These are phyloP conservation scores for Sacculina carcini DNA, from an alignment of 2,888 invertebrate genomes.

Conservation along the genomic window DNA sequence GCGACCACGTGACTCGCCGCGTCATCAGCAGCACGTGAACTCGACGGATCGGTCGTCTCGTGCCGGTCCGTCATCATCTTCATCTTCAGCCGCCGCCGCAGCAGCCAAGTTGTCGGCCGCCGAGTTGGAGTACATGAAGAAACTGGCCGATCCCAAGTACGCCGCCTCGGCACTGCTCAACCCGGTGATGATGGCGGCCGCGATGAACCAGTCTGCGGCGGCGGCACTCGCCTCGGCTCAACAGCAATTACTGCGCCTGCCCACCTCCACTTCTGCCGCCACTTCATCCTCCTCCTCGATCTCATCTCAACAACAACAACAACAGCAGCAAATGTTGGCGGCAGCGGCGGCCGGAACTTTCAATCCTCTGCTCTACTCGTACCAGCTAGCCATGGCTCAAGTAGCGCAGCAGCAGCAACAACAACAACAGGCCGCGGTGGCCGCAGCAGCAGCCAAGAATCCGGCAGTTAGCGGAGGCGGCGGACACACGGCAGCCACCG, in stretches of 20 bases:
- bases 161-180: conserved; percentile 23
- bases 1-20: conserved; percentile 17
- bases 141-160: background rate
- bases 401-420: conserved; percentile 21
- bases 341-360: conserved; percentile 34
- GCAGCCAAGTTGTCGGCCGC: conserved; percentile 14
- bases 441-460: conserved; percentile 14
- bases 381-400: conserved; percentile 41
- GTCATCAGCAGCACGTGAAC: too few species aligned
- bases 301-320: conserved; percentile 26
- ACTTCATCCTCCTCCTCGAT: conserved; percentile 9
- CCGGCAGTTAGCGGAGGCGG: conserved; percentile 13
- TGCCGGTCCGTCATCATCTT: conserved; percentile 12
- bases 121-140: conserved; percentile 10
- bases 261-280: conserved; percentile 20
- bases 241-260: conserved; percentile 15
- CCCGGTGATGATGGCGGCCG: conserved; percentile 20
- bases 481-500: conserved; percentile 11
- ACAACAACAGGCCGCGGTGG: too few species aligned
- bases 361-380: conserved; percentile 51
- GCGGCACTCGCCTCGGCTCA: conserved; percentile 16
- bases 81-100: conserved; percentile 12
- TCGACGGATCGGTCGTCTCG: too few species aligned
- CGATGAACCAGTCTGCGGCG: conserved; percentile 15
- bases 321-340: conserved; percentile 52